phyloP scores from a whole-genome alignment of 1,140 invertebrate genomes.

The Diabrotica undecimpunctata region DNA sequence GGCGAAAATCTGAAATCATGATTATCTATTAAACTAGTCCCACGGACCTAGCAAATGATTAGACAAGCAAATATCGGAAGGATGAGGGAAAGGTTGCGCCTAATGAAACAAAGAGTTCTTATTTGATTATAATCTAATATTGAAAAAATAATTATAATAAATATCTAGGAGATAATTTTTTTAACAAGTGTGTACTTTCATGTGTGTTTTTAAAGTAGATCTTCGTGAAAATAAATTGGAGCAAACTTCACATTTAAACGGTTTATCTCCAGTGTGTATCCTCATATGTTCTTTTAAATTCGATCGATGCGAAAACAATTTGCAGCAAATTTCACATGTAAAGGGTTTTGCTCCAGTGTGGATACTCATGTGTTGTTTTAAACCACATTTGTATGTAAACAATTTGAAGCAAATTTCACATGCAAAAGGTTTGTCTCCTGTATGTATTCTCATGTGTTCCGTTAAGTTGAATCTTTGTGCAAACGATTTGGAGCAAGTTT shows the following conservation, averaged over 20 bases:
- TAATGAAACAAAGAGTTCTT: too few relatives aligned
- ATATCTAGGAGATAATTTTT: too few relatives aligned
- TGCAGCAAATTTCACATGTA: slow-evolving; percentile 56
- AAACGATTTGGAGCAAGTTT: not conserved
- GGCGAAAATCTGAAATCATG: too few relatives aligned
- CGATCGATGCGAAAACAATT: slow-evolving; percentile 40
- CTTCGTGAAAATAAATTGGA: not conserved
- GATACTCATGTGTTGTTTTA: slow-evolving; percentile 53
- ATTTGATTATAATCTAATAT: too few relatives aligned
- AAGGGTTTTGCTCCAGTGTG: slow-evolving; percentile 59
- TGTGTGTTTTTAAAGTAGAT: not conserved
- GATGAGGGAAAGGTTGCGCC: too few relatives aligned
- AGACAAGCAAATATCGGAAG: too few relatives aligned
- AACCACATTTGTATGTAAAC: slow-evolving; percentile 40
- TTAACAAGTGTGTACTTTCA: too few relatives aligned
- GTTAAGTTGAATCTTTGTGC: not conserved
- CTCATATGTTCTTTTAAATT: not conserved
- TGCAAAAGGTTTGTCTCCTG: not conserved
- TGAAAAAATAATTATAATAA: too few relatives aligned
- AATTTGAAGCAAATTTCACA: slow-evolving; percentile 1
- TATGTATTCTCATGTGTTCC: not conserved
- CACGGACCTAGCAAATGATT: too few relatives aligned
- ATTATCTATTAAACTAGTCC: too few relatives aligned
- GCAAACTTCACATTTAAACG: not conserved
- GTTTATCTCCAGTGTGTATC: not conserved